Percentiles rank a stretch among this genome's conserved stretches.
Conservation (phyloP, 2,113 vertebrate species). For the Siniperca chuatsi region DNA sequence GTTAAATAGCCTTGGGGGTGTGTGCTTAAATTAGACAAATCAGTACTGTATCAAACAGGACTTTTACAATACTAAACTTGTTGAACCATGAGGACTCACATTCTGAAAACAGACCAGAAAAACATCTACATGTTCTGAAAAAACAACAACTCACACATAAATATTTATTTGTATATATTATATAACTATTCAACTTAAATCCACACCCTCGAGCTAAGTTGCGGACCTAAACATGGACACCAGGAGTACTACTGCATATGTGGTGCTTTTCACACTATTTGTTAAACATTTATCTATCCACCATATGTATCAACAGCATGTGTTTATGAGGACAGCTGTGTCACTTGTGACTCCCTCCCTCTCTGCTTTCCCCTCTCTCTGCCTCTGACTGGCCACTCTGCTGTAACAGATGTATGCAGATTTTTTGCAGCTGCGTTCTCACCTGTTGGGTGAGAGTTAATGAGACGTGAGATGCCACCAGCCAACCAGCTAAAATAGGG, state of each 20-base stretch:
- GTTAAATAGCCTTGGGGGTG: neutral
- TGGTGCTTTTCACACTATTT: neutral
- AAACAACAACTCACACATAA: neutral
- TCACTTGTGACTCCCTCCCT: conserved; percentile 39
- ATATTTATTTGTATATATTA: neutral
- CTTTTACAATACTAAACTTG: too few relatives aligned
- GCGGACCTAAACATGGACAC: neutral
- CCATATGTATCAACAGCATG: conserved; percentile 8
- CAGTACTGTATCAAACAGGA: neutral
- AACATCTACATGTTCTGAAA: neutral
- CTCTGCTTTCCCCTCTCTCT: neutral
- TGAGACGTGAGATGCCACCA: conserved; percentile 67
- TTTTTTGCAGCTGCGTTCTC: conserved; percentile 77
- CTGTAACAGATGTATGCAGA: conserved; percentile 74
- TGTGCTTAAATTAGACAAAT: neutral
- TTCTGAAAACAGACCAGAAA: neutral
- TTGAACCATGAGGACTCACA: neutral
- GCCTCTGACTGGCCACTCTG: conserved; percentile 27
- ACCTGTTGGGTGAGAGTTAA: conserved; percentile 77
- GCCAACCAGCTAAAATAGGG: conserved; percentile 28
- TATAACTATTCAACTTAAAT: neutral
- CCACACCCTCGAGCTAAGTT: neutral
- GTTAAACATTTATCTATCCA: neutral
- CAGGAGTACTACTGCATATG: neutral
- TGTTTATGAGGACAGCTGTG: conserved; percentile 72